Evolutionary conservation across 2,113 vertebrate species (phyloP), one percentile per base, ranked within the genome.

Genomic region (Phalacrocorax pelagicus): DNA sequence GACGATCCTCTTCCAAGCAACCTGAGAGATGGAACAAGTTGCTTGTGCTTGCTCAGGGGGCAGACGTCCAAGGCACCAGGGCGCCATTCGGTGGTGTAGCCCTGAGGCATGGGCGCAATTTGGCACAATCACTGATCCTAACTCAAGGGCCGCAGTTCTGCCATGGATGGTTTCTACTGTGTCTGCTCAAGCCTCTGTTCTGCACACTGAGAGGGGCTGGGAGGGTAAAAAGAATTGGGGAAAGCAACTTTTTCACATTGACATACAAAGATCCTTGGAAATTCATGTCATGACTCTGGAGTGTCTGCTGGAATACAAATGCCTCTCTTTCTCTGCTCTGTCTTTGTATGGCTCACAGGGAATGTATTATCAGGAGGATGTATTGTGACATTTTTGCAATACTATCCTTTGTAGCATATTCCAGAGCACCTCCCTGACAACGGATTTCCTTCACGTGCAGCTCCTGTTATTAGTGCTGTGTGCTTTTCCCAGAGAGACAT

Each of bases 331-430:
- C 80, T 66, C 32, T 49, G 78, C 49, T 92, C 73, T 59, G 62
- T 38, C 89, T 88, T 44, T 61, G 86, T 80, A 30, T 19, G 66
- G 93, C 86, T 96, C 72, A 16, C 82, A 65, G 90, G 74, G 81
- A 97, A 94, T 61, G n/a, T 34, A 65, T 84, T 73, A 67, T 40
- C 95, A 90, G 80, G 58, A 94, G 91, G 81, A 96, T 84, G 49
- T 42, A 93, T 71, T 57, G 91, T 86, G 96, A 78, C 74, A 69
- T 23, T 40, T 82, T 80, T 84, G 81, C 92, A 95, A 32, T 90
- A 38, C 67, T 4, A 2, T 51, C 44, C 82, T 78, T 83, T 71
- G 63, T 15, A 52, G 73, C 83, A 6, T 51, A 67, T 86, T 82
- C 42, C 90, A 88, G 81, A 95, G 66, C 80, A 52, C 74, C 67